These are phyloP conservation scores for Ochotona curzoniae DNA, from an alignment of 2,113 vertebrate genomes.

Conservation along the genomic window DNA sequence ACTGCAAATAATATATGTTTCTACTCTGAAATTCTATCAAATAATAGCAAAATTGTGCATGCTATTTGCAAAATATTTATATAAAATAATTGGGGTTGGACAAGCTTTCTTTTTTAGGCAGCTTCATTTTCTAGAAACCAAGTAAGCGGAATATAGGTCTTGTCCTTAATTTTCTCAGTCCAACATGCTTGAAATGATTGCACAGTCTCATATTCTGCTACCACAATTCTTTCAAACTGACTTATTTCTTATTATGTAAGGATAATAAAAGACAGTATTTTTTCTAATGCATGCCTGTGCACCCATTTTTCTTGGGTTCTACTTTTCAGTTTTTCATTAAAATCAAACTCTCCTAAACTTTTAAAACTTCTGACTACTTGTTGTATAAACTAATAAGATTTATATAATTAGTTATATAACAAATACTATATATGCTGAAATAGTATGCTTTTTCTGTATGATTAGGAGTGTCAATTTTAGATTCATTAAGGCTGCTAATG, in stretches of 20 bases:
- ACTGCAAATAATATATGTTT: conserved; percentile 33
- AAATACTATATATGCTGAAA: background rate
- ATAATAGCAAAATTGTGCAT: background rate
- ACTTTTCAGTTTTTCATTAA: conserved; percentile 7
- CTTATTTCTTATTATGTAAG: conserved; percentile 9
- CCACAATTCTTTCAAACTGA: conserved; percentile 14
- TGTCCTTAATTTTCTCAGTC: conserved; percentile 51
- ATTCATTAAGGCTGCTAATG: background rate
- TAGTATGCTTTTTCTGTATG: background rate
- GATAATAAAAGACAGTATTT: background rate
- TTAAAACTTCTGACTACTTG: conserved; percentile 35
- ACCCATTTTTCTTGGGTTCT: conserved; percentile 39
- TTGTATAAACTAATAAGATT: background rate
- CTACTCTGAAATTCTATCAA: background rate
- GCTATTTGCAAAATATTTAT: background rate
- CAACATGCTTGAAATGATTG: conserved; percentile 56
- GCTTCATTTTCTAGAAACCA: conserved; percentile 37
- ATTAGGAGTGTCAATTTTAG: background rate
- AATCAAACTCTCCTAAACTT: background rate
- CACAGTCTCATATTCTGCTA: background rate
- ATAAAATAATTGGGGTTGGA: conserved; percentile 48
- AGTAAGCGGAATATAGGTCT: conserved; percentile 28
- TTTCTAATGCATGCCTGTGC: background rate
- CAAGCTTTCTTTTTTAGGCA: conserved; percentile 31
- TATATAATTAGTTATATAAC: conserved; percentile 1